These are phyloP conservation scores for Tiliqua scincoides DNA, from an alignment of 2,113 vertebrate species.

Conservation along the genomic window DNA sequence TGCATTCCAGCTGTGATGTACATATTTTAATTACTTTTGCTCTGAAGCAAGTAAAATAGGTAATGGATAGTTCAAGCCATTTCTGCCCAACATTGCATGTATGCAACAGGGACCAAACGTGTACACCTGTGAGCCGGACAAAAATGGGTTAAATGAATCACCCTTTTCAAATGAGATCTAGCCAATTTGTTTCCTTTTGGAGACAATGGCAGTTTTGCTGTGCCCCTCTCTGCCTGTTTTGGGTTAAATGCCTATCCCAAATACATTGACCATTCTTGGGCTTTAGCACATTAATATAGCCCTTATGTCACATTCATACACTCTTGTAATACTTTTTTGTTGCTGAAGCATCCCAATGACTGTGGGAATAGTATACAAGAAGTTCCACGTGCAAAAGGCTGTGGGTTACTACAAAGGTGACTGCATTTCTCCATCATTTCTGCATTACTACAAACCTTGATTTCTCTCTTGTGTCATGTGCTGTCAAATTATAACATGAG, in stretches of 20 bases:
- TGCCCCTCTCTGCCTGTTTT: too few relatives aligned
- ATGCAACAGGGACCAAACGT: too few relatives aligned
- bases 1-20: not conserved
- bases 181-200: not conserved
- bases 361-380: not conserved
- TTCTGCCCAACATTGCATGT: too few relatives aligned
- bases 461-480: not conserved
- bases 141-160: constrained; percentile 1
- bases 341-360: not conserved
- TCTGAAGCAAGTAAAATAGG: not conserved
- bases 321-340: not conserved
- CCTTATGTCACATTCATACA: not conserved
- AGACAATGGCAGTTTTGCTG: not conserved
- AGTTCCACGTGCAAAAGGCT: not conserved
- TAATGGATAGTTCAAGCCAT: not conserved
- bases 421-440: not conserved
- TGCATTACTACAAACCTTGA: not conserved
- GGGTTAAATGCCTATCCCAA: too few relatives aligned
- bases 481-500: not conserved
- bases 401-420: not conserved
- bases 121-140: too few relatives aligned
- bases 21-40: not conserved
- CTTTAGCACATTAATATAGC: not conserved
- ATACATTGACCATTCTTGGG: not conserved
- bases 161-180: not conserved